These are phyloP conservation scores for Nycticryphes semicollaris DNA, from an alignment of 2,113 vertebrate genomes.

Conservation along the genomic window DNA sequence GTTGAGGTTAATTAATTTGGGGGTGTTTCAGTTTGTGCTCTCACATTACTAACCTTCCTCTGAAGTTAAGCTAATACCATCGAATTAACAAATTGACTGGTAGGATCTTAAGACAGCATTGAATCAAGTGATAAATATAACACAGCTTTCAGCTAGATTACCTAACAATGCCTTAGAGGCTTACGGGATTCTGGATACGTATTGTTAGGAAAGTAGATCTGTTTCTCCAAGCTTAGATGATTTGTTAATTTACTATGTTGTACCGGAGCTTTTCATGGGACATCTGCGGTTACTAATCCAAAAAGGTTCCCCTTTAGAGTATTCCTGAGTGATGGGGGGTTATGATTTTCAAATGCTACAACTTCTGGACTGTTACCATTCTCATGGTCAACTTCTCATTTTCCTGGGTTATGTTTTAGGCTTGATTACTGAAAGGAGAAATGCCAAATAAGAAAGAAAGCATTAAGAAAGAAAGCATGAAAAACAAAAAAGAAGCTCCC, in stretches of 20 bases:
- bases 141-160: constrained; percentile 10
- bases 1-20: background rate
- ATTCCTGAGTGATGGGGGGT: background rate
- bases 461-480: background rate
- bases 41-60: background rate
- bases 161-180: constrained; percentile 46
- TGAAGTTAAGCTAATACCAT: background rate
- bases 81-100: background rate
- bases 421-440: background rate
- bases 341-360: background rate
- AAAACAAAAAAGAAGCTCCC: background rate
- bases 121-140: constrained; percentile 36
- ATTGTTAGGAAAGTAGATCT: constrained; percentile 32
- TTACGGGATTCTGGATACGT: constrained; percentile 30
- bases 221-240: background rate
- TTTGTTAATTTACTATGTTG: background rate
- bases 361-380: background rate
- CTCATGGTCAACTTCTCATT: background rate
- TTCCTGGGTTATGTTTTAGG: background rate
- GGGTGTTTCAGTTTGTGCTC: background rate
- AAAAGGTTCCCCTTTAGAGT: background rate
- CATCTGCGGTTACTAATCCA: background rate
- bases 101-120: background rate
- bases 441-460: background rate
- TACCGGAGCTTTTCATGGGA: background rate